Evolutionary conservation across 2,888 invertebrate species (phyloP), one percentile per base, ranked within the genome.

Genomic region (Mimas tiliae): DNA sequence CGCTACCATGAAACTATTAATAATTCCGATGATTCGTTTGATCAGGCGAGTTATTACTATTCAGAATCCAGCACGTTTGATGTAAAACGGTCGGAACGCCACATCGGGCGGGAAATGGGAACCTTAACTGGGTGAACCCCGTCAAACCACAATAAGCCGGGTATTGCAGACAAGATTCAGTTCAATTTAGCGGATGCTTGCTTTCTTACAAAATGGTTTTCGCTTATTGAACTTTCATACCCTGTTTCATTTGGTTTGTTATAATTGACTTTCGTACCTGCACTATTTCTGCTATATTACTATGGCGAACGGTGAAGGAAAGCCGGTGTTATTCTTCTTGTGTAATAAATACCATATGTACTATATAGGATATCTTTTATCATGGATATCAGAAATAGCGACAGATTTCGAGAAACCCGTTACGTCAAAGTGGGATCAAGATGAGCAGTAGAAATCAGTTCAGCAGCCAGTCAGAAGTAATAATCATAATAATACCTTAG

Each of bases 181-280:
- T 58, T 19, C 58, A 58, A 58, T 58, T 58, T 58, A 58, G 16
- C 58, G 58, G 58, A 42, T 58, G 42, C 58, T 19, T 58, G 42
- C 11, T 42, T 42, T 42, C 19, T 42, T 42, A 21, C 21, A 42
- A 42, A 42, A 42, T 42, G 42, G 42, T 45, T 45, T 14, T 45
- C 45, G 14, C 14, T 45, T 14, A 45, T 45, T 45, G 45, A 11
- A 38, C 14, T 45, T 45, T 45, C 45, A 45, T 45, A 45, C n/a
- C n/a, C n/a, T n/a, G n/a, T 11, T 14, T 45, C 45, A 45, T 45
- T 45, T 45, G 12, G 14, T 45, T 45, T 45, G 14, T 45, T 42
- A 42, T 42, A 1, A 14, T 45, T 45, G 45, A 45, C 45, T 11
- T 42, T 42, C 11, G 9, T 42, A 42, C 42, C n/a, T n/a, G 1